A percentile compares a stretch with the other conserved stretches of the same genome.
phyloP scores from a whole-genome alignment of 2,797 vertebrate species.

The Ciconia nigra region DNA sequence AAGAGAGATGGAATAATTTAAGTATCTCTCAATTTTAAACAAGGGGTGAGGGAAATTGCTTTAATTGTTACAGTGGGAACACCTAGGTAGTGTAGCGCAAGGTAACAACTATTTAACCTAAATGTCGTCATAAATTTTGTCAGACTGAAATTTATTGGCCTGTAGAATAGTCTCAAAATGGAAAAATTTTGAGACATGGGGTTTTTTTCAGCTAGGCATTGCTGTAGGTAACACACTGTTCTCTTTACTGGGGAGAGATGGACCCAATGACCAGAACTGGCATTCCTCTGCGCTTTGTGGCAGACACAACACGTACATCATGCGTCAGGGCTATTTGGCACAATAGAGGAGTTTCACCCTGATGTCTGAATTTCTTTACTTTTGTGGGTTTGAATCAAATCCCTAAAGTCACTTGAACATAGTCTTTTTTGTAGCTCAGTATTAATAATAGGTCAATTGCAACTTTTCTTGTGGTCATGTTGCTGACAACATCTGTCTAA shows the following conservation, averaged over 20 bases:
- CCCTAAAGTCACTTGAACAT: neutral
- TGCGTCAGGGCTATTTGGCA: neutral
- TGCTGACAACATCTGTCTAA: conserved; percentile 80
- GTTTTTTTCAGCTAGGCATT: neutral
- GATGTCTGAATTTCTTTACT: conserved; percentile 35
- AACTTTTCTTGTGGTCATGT: conserved; percentile 80
- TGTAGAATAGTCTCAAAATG: neutral
- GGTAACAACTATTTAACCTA: neutral
- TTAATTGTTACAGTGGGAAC: neutral
- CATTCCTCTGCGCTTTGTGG: neutral
- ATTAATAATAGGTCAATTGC: conserved; percentile 72
- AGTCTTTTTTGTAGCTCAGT: neutral
- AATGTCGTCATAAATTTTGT: neutral
- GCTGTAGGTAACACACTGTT: neutral
- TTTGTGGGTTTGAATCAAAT: conserved; percentile 42
- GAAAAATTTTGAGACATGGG: neutral
- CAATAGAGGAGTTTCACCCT: neutral
- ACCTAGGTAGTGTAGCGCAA: neutral
- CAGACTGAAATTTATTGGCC: neutral
- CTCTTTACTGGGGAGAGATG: neutral
- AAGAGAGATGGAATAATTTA: neutral
- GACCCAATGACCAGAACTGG: neutral
- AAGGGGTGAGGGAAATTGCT: neutral
- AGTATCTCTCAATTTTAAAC: neutral
- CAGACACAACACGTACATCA: conserved; percentile 1